Conservation (phyloP, 2,113 vertebrate genomes). For the Silurus asotus region DNA sequence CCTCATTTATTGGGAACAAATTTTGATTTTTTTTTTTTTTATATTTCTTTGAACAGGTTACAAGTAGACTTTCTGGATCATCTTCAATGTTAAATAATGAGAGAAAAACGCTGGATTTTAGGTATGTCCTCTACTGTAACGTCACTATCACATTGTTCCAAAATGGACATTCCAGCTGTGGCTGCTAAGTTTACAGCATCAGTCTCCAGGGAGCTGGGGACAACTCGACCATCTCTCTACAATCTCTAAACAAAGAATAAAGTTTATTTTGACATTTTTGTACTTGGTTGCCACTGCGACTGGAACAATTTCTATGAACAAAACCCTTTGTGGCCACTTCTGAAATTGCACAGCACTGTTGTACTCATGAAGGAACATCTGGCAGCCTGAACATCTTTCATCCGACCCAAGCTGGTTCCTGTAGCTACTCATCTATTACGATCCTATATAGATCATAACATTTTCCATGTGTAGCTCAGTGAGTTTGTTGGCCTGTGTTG, state of each 20-base stretch:
- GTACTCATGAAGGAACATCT: neutral
- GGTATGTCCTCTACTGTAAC: slow-evolving; percentile 7
- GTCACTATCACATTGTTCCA: neutral
- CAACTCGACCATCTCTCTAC: too few relatives aligned
- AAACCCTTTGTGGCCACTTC: neutral
- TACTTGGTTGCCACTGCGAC: neutral
- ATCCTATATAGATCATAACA: neutral
- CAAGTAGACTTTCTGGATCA: slow-evolving; percentile 14
- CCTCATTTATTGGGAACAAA: neutral
- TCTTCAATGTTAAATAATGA: neutral
- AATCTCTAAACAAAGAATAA: neutral
- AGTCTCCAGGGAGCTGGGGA: neutral
- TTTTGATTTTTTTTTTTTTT: neutral
- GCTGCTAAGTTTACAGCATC: neutral
- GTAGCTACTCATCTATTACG: neutral
- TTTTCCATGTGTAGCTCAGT: neutral
- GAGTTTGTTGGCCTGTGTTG: neutral
- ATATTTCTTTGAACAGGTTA: slow-evolving; percentile 30
- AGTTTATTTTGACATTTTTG: slow-evolving; percentile 2
- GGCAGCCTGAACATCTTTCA: neutral
- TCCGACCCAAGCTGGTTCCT: neutral
- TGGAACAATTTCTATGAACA: neutral
- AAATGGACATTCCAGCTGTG: slow-evolving; percentile 19
- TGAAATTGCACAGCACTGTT: neutral
- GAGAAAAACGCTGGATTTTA: neutral